Conservation (phyloP, 2,888 invertebrate genomes). For the Aethes cnicana region DNA sequence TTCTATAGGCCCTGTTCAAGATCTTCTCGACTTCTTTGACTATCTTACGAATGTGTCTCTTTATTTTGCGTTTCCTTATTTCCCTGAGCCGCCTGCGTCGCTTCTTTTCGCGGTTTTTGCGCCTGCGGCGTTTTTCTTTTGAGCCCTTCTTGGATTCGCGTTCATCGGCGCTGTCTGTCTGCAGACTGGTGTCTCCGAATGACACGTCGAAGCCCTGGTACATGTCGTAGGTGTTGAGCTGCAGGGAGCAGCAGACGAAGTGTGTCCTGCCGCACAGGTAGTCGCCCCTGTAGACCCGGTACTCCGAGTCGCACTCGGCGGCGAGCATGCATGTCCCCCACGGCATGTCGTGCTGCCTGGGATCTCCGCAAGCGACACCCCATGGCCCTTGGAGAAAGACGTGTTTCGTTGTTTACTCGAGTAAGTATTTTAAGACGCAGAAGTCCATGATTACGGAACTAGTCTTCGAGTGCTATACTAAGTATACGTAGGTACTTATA, state of each 20-base stretch:
- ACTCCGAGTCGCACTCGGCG: conserved; percentile 64
- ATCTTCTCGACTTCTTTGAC: conserved; percentile 57
- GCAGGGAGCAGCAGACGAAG: conserved; percentile 64
- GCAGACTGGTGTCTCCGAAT: conserved; percentile 53
- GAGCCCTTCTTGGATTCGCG: conserved; percentile 38
- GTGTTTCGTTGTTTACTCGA: no score
- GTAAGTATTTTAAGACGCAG: no score
- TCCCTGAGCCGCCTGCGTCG: conserved; percentile 44
- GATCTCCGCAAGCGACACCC: conserved; percentile 72
- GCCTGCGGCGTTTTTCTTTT: conserved; percentile 38
- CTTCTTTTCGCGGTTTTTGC: conserved; percentile 37
- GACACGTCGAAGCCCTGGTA: conserved; percentile 67
- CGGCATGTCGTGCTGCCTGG: conserved; percentile 67
- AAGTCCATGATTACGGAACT: no score
- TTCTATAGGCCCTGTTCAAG: conserved; percentile 53
- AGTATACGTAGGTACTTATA: no score
- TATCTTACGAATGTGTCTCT: conserved; percentile 54
- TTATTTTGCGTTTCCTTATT: conserved; percentile 57
- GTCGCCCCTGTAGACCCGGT: conserved; percentile 66
- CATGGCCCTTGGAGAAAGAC: conserved; percentile 65
- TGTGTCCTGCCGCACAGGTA: conserved; percentile 61
- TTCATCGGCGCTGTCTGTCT: conserved; percentile 56
- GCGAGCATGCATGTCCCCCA: conserved; percentile 68
- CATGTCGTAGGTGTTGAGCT: conserved; percentile 61
- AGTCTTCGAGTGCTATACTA: no score